A percentile compares a stretch with the other conserved stretches of the same genome.
phyloP scores from a whole-genome alignment of 2,113 vertebrate species.

The Nothoprocta pentlandii region DNA sequence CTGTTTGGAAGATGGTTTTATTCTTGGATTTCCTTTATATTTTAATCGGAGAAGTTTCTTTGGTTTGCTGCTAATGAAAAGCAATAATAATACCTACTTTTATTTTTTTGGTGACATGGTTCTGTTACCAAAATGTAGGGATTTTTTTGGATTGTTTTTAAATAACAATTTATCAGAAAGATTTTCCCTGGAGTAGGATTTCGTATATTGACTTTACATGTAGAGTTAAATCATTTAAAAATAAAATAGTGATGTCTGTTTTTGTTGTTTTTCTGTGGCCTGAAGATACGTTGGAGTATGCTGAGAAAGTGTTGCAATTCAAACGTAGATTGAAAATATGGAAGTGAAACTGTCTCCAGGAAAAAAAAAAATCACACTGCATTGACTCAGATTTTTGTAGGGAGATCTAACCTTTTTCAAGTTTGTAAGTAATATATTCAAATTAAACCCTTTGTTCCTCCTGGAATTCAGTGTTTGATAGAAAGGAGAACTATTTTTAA shows the following conservation, averaged over 20 bases:
- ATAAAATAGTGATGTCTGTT: background rate
- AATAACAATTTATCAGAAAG: too few relatives aligned
- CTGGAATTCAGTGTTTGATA: background rate
- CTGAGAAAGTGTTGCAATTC: background rate
- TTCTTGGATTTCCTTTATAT: background rate
- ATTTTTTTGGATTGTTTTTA: too few relatives aligned
- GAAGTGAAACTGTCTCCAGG: background rate
- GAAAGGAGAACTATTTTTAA: background rate
- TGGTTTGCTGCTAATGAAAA: background rate
- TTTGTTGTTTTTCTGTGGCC: background rate
- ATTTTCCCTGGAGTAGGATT: too few relatives aligned
- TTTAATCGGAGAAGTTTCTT: background rate
- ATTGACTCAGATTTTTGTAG: conserved; percentile 9
- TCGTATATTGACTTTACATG: background rate
- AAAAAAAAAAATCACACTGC: background rate
- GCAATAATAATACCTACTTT: background rate
- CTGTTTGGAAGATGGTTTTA: background rate
- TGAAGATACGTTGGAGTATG: background rate
- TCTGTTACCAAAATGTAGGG: background rate
- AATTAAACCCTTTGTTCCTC: conserved; percentile 19
- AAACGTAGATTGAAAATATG: background rate
- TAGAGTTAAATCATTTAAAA: background rate
- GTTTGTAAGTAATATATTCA: background rate
- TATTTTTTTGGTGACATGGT: background rate
- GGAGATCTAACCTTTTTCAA: background rate